Evolutionary conservation across 2,888 invertebrate species (phyloP).

Genomic region (Flexamia atlantica): DNA sequence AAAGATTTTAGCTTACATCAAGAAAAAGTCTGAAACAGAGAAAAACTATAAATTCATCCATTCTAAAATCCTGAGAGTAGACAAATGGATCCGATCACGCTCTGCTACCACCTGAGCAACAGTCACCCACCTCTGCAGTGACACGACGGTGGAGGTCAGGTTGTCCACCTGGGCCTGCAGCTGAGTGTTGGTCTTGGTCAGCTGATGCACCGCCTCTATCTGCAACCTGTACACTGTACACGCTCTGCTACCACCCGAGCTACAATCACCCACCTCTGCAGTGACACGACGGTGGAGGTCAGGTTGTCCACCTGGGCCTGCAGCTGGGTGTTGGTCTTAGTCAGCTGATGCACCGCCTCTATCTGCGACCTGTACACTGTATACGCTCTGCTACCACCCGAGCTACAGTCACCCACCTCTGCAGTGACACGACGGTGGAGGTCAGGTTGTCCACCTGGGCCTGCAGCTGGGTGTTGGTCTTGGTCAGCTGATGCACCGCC

Average conservation of each 20-base stretch:
- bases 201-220: no score
- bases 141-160: constrained; percentile 84
- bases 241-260: no score
- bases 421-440: constrained; percentile 85
- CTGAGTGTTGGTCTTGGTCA: constrained; percentile 71
- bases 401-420: constrained; percentile 75
- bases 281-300: constrained; percentile 85
- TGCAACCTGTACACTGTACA: no score
- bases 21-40: no score
- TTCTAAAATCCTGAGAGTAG: no score
- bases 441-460: constrained; percentile 85
- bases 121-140: constrained; percentile 78
- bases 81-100: no score
- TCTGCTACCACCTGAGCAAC: no score
- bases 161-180: constrained; percentile 85
- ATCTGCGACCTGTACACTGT: no score
- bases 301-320: constrained; percentile 84
- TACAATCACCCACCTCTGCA: constrained; percentile 76
- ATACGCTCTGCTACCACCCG: no score
- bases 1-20: no score
- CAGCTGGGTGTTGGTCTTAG: constrained; percentile 73
- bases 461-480: constrained; percentile 82
- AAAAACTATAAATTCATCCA: no score
- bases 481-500: constrained; percentile 92
- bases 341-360: no score